These are phyloP conservation scores for Grammomys dolichurus DNA, from an alignment of 2,113 vertebrate species.

Conservation along the genomic window DNA sequence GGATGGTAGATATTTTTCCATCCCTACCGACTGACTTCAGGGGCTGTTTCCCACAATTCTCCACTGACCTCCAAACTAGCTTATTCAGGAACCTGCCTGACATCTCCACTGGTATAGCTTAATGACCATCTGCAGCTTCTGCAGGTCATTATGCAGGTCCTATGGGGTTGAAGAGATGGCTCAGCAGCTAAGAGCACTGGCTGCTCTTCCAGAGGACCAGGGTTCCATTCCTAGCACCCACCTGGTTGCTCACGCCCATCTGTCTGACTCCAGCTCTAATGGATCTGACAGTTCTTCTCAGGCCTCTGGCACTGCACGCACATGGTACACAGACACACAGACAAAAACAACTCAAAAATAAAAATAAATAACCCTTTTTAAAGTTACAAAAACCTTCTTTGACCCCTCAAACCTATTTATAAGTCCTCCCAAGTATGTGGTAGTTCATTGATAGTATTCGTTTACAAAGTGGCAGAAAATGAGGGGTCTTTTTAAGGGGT, in stretches of 20 bases:
- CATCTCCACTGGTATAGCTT: neutral
- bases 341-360: neutral
- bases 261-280: neutral
- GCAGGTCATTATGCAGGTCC: neutral
- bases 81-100: neutral
- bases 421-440: neutral
- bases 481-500: neutral
- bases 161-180: neutral
- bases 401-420: neutral
- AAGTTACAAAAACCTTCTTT: neutral
- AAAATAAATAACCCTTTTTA: neutral
- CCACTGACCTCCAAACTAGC: neutral
- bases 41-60: neutral
- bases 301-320: neutral
- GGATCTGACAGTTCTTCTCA: neutral
- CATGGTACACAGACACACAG: neutral
- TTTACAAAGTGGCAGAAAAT: neutral
- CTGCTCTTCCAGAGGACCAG: neutral
- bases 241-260: neutral
- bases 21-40: neutral
- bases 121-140: neutral
- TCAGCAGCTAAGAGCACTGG: neutral
- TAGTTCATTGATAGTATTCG: neutral
- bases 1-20: neutral
- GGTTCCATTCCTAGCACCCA: neutral